A percentile compares a stretch with the other conserved stretches of the same genome.
These are phyloP conservation scores for Loriculus beryllinus DNA, from an alignment of 2,797 vertebrate species.

Conservation along the genomic window DNA sequence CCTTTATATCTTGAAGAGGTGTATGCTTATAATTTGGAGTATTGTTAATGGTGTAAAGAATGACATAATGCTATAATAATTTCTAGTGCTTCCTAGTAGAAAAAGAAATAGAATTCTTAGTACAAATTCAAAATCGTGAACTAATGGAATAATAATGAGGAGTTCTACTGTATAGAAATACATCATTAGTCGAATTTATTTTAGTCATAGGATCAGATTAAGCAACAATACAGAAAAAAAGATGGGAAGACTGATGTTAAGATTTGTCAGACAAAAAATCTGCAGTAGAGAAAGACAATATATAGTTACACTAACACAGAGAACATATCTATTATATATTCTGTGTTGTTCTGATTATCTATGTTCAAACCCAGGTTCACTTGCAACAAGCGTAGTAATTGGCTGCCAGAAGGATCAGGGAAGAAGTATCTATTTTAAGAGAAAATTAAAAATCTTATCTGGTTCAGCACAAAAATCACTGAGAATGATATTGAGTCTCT, in stretches of 20 bases:
- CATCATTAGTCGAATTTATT: neutral
- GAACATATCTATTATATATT: neutral
- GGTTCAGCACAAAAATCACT: neutral
- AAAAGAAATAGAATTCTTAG: neutral
- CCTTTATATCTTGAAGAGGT: neutral
- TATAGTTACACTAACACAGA: neutral
- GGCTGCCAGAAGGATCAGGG: neutral
- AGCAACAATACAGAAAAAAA: neutral
- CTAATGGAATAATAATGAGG: neutral
- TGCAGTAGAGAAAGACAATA: neutral
- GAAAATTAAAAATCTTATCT: neutral
- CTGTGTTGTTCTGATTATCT: neutral
- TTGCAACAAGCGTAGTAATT: neutral
- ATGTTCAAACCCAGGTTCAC: neutral
- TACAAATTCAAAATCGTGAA: neutral
- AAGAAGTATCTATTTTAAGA: neutral
- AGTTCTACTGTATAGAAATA: neutral
- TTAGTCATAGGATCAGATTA: neutral
- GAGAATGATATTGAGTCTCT: neutral
- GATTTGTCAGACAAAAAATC: neutral
- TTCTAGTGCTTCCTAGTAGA: neutral
- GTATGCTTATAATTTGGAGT: neutral
- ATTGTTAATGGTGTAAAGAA: neutral
- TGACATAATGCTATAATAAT: neutral
- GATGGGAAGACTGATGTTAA: neutral